Conservation (phyloP, 2,888 invertebrate genomes). For the Limnephilus marmoratus region DNA sequence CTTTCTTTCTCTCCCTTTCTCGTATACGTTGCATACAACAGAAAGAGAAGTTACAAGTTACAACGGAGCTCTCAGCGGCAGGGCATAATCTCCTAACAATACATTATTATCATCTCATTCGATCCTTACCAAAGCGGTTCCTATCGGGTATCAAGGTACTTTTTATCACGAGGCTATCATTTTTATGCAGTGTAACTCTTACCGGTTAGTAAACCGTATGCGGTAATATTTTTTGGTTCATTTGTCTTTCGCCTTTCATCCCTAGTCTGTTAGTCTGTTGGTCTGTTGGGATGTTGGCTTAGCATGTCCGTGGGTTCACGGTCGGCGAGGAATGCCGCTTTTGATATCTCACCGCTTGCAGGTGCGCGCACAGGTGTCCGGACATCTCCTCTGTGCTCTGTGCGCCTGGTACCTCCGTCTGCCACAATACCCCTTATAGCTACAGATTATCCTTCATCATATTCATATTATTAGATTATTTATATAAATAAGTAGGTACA, state of each 20-base stretch:
- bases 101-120: neutral
- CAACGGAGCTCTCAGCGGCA: neutral
- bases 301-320: slow-evolving; percentile 44
- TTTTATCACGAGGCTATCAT: neutral
- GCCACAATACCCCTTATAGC: neutral
- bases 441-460: neutral
- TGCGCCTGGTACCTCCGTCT: slow-evolving; percentile 28
- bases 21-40: neutral
- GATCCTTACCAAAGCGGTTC: neutral
- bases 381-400: slow-evolving; percentile 31
- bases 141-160: neutral
- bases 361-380: slow-evolving; percentile 59
- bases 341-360: slow-evolving; percentile 60
- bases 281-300: neutral
- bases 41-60: neutral
- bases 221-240: slow-evolving; percentile 16
- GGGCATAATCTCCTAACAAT: neutral
- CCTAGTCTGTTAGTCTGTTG: slow-evolving; percentile 14
- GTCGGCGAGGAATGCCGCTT: slow-evolving; percentile 56
- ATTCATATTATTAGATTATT: neutral
- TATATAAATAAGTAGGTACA: neutral
- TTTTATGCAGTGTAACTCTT: neutral
- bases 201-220: neutral
- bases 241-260: slow-evolving; percentile 37
- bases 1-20: neutral